Conservation (phyloP, 1,140 invertebrate species). For the Venustaconcha ellipsiformis region DNA sequence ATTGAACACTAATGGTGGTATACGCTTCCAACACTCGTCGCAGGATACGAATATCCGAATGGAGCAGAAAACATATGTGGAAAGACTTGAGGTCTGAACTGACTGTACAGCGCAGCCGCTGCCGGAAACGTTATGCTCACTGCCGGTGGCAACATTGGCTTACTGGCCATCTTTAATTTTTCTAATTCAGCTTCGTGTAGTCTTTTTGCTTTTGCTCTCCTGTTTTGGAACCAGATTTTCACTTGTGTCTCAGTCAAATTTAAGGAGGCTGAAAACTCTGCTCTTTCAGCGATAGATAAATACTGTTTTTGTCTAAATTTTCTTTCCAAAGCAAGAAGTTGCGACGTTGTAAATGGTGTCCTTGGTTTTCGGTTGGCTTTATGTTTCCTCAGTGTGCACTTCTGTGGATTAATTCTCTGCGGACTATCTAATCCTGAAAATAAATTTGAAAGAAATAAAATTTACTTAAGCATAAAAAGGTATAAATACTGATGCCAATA, state of each 20-base stretch:
- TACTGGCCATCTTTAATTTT: slow-evolving; percentile 74
- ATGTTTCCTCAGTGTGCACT: slow-evolving; percentile 93
- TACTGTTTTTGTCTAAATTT: slow-evolving; percentile 98
- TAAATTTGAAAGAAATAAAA: background rate
- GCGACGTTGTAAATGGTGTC: slow-evolving; percentile 97
- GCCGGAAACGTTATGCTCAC: slow-evolving; percentile 63
- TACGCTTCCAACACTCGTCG: too few species aligned
- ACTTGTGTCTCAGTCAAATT: slow-evolving; percentile 92
- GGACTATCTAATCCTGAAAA: slow-evolving; percentile 42
- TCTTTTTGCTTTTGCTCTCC: slow-evolving; percentile 93
- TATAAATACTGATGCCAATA: too few species aligned
- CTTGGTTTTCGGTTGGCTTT: slow-evolving; percentile 97
- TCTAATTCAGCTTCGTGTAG: slow-evolving; percentile 89
- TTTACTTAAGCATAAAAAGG: too few species aligned
- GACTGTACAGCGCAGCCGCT: slow-evolving; percentile 41
- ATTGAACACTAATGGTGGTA: too few species aligned
- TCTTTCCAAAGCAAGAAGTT: slow-evolving; percentile 92
- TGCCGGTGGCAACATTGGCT: slow-evolving; percentile 67
- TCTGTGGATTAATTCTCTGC: slow-evolving; percentile 70
- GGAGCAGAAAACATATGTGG: too few species aligned
- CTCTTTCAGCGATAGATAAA: slow-evolving; percentile 92
- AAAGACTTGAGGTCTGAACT: too few species aligned
- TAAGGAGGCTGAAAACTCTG: slow-evolving; percentile 94
- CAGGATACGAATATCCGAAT: too few species aligned
- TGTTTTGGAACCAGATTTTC: slow-evolving; percentile 99